Evolutionary conservation across 2,888 invertebrate species (phyloP), one percentile per base, ranked within the genome.

Genomic region (Drosophila phalerata): DNA sequence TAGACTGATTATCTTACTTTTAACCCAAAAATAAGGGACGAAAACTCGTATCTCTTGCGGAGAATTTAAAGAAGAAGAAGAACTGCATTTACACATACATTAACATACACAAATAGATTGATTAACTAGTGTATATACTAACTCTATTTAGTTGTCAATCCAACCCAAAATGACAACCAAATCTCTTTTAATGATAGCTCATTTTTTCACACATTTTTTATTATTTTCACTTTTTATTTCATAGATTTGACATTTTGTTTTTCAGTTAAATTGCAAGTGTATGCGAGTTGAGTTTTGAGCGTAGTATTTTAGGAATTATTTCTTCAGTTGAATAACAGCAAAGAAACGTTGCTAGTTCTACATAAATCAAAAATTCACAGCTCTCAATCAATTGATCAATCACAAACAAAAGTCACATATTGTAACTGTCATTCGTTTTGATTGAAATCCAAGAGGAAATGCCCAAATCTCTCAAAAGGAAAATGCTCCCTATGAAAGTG

Each of bases 281-380:
- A 58, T 66, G 57, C 40, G 49, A 53, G 51, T 40, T 43, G 45
- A 60, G 40, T 52, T 48, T 68, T 65, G 38, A 70, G 65, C 32
- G 60, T 72, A 71, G 77, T 55, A 25, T 58, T 73, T n/a, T 56
- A 77, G 71, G 77, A 67, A 60, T 52, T 9, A 53, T 49, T 68
- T 69, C 58, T 76, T 73, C 55, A 66, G 70, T 88, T 79, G 58
- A 53, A 58, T 72, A 60, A 37, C 51, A 37, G 69, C 72, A 79
- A 68, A 74, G 82, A 89, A 87, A 90, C 82, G 91, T 91, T 91
- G 90, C 91, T 91, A 91, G 91, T 91, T 91, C 90, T 90, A 91
- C 88, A 56, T 56, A 22, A 22, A 22, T 2, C 3, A 55, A 13
- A 56, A 45, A 4, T 25, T 45, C 34, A 61, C 61, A 43, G 13